phyloP scores from a whole-genome alignment of 1,140 invertebrate species.

The Drosophila parvula region DNA sequence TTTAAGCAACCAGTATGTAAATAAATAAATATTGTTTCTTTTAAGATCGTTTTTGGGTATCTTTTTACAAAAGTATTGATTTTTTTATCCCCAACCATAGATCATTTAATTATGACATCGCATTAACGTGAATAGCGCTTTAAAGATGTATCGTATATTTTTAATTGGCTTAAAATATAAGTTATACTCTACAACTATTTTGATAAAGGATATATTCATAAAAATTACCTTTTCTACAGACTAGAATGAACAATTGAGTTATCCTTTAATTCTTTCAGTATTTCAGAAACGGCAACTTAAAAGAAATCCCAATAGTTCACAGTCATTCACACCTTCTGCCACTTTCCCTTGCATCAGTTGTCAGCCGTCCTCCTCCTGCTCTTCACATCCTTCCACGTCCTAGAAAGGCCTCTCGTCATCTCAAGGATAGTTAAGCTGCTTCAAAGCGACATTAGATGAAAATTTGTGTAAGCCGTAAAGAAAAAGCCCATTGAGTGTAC shows the following conservation, averaged over 20 bases:
- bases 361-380: slow-evolving; percentile 5
- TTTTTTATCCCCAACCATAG: too few relatives aligned
- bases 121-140: not conserved
- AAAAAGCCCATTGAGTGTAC: slow-evolving; percentile 50
- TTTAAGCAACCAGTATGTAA: too few relatives aligned
- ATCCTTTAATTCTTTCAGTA: too few relatives aligned
- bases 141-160: not conserved
- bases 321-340: slow-evolving; percentile 8
- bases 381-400: not conserved
- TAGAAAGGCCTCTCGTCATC: slow-evolving; percentile 17
- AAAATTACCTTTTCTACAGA: too few relatives aligned
- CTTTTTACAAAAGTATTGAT: too few relatives aligned
- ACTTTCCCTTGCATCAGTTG: slow-evolving; percentile 15
- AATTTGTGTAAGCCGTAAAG: slow-evolving; percentile 66
- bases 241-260: too few relatives aligned
- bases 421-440: slow-evolving; percentile 48
- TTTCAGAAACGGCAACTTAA: too few relatives aligned
- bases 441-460: slow-evolving; percentile 61
- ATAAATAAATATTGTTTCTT: not conserved
- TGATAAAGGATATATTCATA: too few relatives aligned
- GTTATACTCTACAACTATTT: too few relatives aligned
- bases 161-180: not conserved
- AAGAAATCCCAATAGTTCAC: not conserved
- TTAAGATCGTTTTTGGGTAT: too few relatives aligned
- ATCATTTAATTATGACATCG: not conserved